Evolutionary conservation across 2,113 vertebrate species (phyloP), one percentile per base, ranked within the genome.

Genomic region (Rhinopithecus roxellana): DNA sequence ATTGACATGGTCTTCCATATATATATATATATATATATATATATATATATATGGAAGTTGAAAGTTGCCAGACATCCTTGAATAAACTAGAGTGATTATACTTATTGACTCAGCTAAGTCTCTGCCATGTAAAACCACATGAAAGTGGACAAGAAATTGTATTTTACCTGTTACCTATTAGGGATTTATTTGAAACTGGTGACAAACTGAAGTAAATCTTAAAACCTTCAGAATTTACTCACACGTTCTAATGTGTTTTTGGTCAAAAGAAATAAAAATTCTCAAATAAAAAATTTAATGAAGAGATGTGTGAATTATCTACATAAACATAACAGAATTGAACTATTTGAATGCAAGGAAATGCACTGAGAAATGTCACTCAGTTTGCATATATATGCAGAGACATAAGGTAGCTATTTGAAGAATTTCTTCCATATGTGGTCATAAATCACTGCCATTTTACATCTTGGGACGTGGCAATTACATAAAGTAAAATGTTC

Each of bases 261-360:
- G 82, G 77, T 25, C 22, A 72, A 84, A 57, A 82, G 14, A 96
- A 92, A 84, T 48, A 40, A 89, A 92, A 95, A 89, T 59, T 81
- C 40, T 1, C 4, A 72, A 93, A 59, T 45, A n/a, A 87, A 89
- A 95, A 48, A 77, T 43, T 67, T 77, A 90, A 70, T 40, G 38
- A 85, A 67, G 10, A 89, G 6, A 69, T 82, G 0, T 30, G 9
- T 95, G 61, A 93, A 67, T 83, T 83, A 75, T 80, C 27, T 38
- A 45, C 43, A 69, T 23, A 87, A 92, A 84, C 7, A 77, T 9
- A 43, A 61, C 6, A 97, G 67, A 72, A 74, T 23, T 50, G 74
- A 61, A 61, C 2, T 25, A 70, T 48, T 77, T 35, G 40, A 85
- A 20, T 43, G 45, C 74, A 23, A 61, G 17, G 40, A 55, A 94